Conservation (phyloP, 2,888 invertebrate species). For the Limnephilus auricula region DNA sequence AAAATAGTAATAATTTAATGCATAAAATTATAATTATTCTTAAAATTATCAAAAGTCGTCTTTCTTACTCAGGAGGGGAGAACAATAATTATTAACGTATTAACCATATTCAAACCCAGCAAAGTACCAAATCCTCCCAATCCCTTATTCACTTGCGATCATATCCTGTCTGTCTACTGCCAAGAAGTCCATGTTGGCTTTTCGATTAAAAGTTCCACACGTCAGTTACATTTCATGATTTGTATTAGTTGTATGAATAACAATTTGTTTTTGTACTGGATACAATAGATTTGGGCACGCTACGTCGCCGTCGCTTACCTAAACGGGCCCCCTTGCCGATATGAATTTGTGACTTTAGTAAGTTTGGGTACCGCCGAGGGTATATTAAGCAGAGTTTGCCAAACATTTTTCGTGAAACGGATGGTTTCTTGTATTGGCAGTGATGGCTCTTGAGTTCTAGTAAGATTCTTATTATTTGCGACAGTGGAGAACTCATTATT, state of each 20-base stretch:
- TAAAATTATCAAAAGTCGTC: not conserved
- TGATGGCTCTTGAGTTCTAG: too few species aligned
- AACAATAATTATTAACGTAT: not conserved
- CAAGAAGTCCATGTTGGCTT: conserved; percentile 16
- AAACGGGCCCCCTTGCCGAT: not conserved
- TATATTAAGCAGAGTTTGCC: not conserved
- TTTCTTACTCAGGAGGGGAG: not conserved
- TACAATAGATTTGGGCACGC: conserved; percentile 18
- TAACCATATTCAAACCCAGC: not conserved
- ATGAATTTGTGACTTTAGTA: conserved; percentile 13
- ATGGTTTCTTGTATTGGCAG: too few species aligned
- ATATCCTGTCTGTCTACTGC: not conserved
- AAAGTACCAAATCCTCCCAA: not conserved
- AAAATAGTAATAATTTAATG: too few species aligned
- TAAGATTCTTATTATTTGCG: too few species aligned
- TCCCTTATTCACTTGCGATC: not conserved
- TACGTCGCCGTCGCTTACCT: not conserved
- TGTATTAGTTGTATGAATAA: conserved; percentile 45
- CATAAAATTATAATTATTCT: too few species aligned
- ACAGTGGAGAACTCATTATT: not conserved
- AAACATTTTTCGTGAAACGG: not conserved
- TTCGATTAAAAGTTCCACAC: conserved; percentile 45
- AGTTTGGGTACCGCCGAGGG: not conserved
- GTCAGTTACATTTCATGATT: conserved; percentile 40
- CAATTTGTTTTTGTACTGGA: conserved; percentile 28